These are phyloP conservation scores for Karalla daura DNA, from an alignment of 2,797 vertebrate species.

Conservation along the genomic window DNA sequence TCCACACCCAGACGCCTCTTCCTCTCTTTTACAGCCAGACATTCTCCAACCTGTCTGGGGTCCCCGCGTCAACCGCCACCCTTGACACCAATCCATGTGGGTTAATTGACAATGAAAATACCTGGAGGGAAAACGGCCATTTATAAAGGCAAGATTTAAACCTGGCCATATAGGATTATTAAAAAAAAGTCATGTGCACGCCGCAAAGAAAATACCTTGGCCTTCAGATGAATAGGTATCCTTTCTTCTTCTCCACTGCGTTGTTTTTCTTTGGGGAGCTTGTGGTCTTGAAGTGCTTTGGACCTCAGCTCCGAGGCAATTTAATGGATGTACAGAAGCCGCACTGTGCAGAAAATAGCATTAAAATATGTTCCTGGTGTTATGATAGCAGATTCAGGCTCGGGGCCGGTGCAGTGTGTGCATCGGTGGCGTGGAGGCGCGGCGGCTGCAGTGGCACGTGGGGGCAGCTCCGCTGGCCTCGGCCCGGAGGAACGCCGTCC, in stretches of 20 bases:
- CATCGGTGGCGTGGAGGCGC: constrained; percentile 25
- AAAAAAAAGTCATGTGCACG: constrained; percentile 31
- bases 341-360: constrained; percentile 60
- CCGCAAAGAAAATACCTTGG: constrained; percentile 63
- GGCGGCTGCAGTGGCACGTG: constrained; percentile 38
- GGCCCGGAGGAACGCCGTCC: constrained; percentile 3
- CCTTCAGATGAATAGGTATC: constrained; percentile 67
- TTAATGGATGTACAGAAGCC: constrained; percentile 66
- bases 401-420: background rate
- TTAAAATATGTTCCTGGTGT: constrained; percentile 68
- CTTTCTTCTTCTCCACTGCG: constrained; percentile 66
- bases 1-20: constrained; percentile 58
- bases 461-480: constrained; percentile 28
- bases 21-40: constrained; percentile 62
- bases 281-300: constrained; percentile 81
- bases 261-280: constrained; percentile 86
- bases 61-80: constrained; percentile 63
- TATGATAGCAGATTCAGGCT: constrained; percentile 47
- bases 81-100: constrained; percentile 73
- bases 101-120: constrained; percentile 80
- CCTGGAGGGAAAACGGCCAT: constrained; percentile 58
- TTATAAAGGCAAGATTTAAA: constrained; percentile 61
- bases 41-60: constrained; percentile 64
- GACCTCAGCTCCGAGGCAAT: constrained; percentile 77
- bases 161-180: constrained; percentile 61